Percentiles rank a stretch among this genome's conserved stretches.
phyloP scores from a whole-genome alignment of 2,797 vertebrate genomes.

The Gallinago nigripennis region DNA sequence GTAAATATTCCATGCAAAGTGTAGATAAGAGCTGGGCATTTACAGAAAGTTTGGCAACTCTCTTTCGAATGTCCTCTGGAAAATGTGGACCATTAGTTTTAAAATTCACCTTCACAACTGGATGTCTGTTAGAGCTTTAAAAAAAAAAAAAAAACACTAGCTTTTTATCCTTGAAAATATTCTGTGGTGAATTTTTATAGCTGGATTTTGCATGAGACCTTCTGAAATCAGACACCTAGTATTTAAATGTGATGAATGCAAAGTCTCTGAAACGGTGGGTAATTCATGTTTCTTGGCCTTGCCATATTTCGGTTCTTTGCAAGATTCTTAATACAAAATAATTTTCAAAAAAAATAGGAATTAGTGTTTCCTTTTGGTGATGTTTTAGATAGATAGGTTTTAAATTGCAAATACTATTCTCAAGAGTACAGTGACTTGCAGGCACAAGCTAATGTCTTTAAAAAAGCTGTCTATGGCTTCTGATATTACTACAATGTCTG shows the following conservation, averaged over 20 bases:
- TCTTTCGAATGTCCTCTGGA: constrained; percentile 27
- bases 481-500: constrained; percentile 30
- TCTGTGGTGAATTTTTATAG: constrained; percentile 49
- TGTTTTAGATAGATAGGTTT: constrained; percentile 43
- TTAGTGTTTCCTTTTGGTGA: constrained; percentile 46
- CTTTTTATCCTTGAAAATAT: constrained; percentile 57
- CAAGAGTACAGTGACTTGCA: constrained; percentile 47
- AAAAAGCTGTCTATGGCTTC: not conserved
- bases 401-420: constrained; percentile 39
- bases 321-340: constrained; percentile 34
- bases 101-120: constrained; percentile 16
- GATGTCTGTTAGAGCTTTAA: constrained; percentile 37
- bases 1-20: constrained; percentile 36
- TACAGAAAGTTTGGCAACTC: constrained; percentile 8
- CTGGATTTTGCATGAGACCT: constrained; percentile 66
- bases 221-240: constrained; percentile 28
- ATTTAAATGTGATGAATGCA: constrained; percentile 50
- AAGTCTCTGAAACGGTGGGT: constrained; percentile 41
- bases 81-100: constrained; percentile 14
- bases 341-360: not conserved
- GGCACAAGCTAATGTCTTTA: constrained; percentile 21
- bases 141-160: not conserved
- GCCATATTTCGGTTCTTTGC: constrained; percentile 18
- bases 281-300: constrained; percentile 34
- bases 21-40: constrained; percentile 30